Percentiles rank a stretch among this genome's conserved stretches.
phyloP scores from a whole-genome alignment of 2,113 vertebrate genomes.

The Caranx ignobilis region DNA sequence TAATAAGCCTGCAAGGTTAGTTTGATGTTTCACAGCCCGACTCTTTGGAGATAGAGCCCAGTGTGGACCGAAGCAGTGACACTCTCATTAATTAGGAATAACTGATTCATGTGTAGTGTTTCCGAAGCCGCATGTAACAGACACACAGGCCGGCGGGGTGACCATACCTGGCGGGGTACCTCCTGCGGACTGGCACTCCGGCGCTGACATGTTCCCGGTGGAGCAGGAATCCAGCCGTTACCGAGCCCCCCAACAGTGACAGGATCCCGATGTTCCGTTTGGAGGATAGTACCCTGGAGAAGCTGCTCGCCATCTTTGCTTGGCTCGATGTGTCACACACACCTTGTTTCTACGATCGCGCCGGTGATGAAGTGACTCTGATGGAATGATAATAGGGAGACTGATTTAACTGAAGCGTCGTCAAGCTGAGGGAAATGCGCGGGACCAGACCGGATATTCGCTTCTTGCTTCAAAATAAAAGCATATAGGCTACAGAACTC shows the following conservation, averaged over 20 bases:
- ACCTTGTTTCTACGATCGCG: background rate
- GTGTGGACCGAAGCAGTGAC: too few relatives aligned
- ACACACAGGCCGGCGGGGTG: background rate
- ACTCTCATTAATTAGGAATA: background rate
- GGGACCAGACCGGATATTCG: background rate
- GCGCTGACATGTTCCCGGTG: constrained; percentile 87
- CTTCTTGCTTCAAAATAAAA: constrained; percentile 42
- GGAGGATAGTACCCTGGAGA: constrained; percentile 87
- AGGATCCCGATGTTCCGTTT: constrained; percentile 87
- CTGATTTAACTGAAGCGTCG: background rate
- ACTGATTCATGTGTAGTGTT: background rate
- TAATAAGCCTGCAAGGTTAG: background rate
- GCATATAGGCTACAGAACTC: too few relatives aligned
- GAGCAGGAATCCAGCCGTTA: constrained; percentile 88
- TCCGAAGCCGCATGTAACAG: background rate
- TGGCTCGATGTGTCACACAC: too few relatives aligned
- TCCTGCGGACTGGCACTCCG: constrained; percentile 83
- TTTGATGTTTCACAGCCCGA: background rate
- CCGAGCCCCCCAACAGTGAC: constrained; percentile 90
- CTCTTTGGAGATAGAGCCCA: background rate
- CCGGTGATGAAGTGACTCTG: constrained; percentile 43
- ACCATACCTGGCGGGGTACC: constrained; percentile 91
- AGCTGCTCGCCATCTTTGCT: constrained; percentile 88
- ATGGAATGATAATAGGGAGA: constrained; percentile 25
- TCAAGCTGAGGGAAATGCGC: constrained; percentile 4